A percentile compares a stretch with the other conserved stretches of the same genome.
Evolutionary conservation across 37 sponge, comb jelly and placozoan genomes (phyloP).

Genomic region (Diacarnus erythraeanus): DNA sequence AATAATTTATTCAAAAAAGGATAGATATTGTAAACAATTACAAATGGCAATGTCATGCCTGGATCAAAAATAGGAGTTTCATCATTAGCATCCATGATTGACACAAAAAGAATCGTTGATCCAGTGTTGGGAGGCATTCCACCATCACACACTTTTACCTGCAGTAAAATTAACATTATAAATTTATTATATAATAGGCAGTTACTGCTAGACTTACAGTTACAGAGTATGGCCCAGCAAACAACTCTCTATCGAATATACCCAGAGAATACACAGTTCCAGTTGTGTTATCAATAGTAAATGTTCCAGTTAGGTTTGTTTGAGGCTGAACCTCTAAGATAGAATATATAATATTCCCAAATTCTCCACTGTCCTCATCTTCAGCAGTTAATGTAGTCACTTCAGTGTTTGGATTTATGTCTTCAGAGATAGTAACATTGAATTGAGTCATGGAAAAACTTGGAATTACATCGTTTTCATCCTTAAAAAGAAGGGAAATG

Average conservation of each 20-base stretch:
- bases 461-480: slow-evolving; percentile 43
- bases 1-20: not conserved
- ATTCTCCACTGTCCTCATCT: slow-evolving; percentile 26
- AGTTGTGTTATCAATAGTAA: slow-evolving; percentile 6
- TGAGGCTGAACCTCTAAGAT: not conserved
- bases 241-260: slow-evolving; percentile 35
- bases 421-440: slow-evolving; percentile 26
- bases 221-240: slow-evolving; percentile 24
- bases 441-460: slow-evolving; percentile 18
- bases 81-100: slow-evolving; percentile 47
- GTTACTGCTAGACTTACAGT: slow-evolving; percentile 14
- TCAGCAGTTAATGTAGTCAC: slow-evolving; percentile 23
- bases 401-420: not conserved
- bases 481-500: slow-evolving; percentile 1
- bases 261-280: slow-evolving; percentile 18
- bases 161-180: not conserved
- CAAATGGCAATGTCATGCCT: too few relatives aligned
- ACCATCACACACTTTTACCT: slow-evolving; percentile 33
- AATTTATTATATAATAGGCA: not conserved
- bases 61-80: slow-evolving; percentile 26
- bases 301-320: not conserved
- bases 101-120: slow-evolving; percentile 18
- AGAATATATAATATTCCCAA: slow-evolving; percentile 14
- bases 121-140: slow-evolving; percentile 14
- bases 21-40: too few relatives aligned